Evolutionary conservation across 2,113 vertebrate species (phyloP), one percentile per base, ranked within the genome.

Genomic region (Hassar affinis): DNA sequence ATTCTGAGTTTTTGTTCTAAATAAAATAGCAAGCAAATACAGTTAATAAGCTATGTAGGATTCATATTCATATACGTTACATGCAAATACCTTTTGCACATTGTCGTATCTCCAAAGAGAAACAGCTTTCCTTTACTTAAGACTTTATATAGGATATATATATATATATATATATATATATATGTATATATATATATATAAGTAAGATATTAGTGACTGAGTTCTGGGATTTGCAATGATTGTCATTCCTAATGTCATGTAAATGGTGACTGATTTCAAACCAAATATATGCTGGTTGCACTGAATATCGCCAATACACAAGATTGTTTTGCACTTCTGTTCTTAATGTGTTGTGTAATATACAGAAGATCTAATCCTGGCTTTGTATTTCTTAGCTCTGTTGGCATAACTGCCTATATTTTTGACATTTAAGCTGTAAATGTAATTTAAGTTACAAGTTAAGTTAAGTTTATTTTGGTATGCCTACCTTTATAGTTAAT

Each of bases 271-370:
- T 57, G 11, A 57, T 42, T 81, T 42, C 12, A 56, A 49, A 71
- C 51, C 33, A 71, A 38, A 56, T 68, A 56, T 56, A 56, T 57
- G 12, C 6, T 71, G 49, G 22, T 81, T 71, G 66, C 74, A 76
- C 74, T 54, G 30, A 76, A 35, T 54, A 6, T 10, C 20, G 8
- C 18, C n/a, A 30, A 33, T 52, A 54, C 25, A 25, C 12, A 22
- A 35, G n/a, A 74, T 10, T 82, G 20, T 15, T 61, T 74, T 76
- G 69, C 54, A 82, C 56, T 75, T 75, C 54, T 61, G 6, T 27
- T 10, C 11, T 22, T 82, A 17, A 2, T 74, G 15, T 74, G 25
- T 42, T 57, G 25, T 59, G 17, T 12, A 57, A 42, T 42, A 42
- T 42, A 42, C 38, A 42, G 38, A 42, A 42, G 25, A 18, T 81